phyloP scores from a whole-genome alignment of 2,797 vertebrate species.

The Leuciscus waleckii region DNA sequence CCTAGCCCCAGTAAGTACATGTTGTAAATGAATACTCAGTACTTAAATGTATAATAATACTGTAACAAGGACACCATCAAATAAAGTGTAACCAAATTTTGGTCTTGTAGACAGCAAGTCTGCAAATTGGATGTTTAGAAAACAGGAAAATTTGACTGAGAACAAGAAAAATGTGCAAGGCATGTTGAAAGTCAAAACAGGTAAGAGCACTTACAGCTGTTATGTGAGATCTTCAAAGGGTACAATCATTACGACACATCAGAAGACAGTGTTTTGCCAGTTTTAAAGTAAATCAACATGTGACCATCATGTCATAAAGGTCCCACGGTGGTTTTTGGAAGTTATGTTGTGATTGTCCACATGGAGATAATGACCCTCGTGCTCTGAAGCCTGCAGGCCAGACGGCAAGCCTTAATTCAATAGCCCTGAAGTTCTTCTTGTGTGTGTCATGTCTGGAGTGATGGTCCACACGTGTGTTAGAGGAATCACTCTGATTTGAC shows the following conservation, averaged over 20 bases:
- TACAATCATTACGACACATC: background rate
- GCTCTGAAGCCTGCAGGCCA: slow-evolving; percentile 49
- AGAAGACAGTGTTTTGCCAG: slow-evolving; percentile 27
- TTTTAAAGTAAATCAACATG: slow-evolving; percentile 5
- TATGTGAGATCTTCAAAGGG: slow-evolving; percentile 22
- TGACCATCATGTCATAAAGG: background rate
- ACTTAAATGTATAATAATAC: too few species aligned
- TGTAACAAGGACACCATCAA: background rate
- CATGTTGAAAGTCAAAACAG: slow-evolving; percentile 39
- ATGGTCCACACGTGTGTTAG: slow-evolving; percentile 67
- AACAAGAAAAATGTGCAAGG: slow-evolving; percentile 18
- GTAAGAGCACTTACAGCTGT: slow-evolving; percentile 29
- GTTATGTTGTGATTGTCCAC: slow-evolving; percentile 31
- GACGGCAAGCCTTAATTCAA: slow-evolving; percentile 74
- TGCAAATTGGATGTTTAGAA: slow-evolving; percentile 30
- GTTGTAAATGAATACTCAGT: background rate
- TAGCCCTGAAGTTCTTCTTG: slow-evolving; percentile 67
- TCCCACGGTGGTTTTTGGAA: slow-evolving; percentile 6
- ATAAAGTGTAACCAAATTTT: background rate
- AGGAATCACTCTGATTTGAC: slow-evolving; percentile 66
- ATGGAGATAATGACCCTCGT: slow-evolving; percentile 13
- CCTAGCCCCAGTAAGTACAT: background rate
- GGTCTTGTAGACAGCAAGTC: slow-evolving; percentile 18
- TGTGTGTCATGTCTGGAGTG: slow-evolving; percentile 59
- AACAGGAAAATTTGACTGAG: slow-evolving; percentile 35